Conservation (phyloP, 2,797 vertebrate species). For the Sphenopsis melanotis region DNA sequence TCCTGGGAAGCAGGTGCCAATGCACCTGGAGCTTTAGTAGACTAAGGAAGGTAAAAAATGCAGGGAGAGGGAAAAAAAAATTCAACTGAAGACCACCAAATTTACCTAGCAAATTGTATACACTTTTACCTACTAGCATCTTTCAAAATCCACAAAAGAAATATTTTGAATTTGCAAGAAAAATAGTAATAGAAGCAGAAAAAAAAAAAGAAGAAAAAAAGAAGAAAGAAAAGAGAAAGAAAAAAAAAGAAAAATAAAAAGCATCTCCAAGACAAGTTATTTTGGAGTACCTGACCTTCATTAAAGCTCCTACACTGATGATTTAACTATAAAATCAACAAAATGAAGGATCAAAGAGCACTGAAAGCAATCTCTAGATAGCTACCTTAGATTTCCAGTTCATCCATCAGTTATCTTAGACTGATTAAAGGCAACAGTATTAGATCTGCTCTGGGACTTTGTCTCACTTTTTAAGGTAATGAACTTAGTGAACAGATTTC, state of each 20-base stretch:
- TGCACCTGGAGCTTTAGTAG: conserved; percentile 88
- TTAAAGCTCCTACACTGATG: background rate
- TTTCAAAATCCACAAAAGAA: background rate
- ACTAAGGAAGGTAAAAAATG: conserved; percentile 82
- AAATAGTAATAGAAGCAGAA: background rate
- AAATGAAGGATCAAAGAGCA: background rate
- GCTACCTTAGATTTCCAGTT: background rate
- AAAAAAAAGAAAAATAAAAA: background rate
- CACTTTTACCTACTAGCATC: background rate
- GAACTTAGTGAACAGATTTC: background rate
- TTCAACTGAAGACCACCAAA: conserved; percentile 61
- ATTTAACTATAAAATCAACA: background rate
- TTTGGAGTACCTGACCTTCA: background rate
- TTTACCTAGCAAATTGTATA: conserved; percentile 26
- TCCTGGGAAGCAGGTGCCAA: conserved; percentile 85
- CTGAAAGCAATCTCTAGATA: background rate
- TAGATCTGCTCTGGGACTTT: background rate
- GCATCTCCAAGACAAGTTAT: background rate
- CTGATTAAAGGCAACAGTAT: background rate
- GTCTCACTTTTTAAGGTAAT: background rate
- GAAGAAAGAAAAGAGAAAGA: too few species aligned
- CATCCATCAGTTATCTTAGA: background rate
- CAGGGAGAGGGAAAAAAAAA: conserved; percentile 6
- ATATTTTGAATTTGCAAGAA: background rate
- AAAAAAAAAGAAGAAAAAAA: background rate